Evolutionary conservation across 2,888 invertebrate species (phyloP), one percentile per base, ranked within the genome.

Genomic region (Megalurothrips usitatus): DNA sequence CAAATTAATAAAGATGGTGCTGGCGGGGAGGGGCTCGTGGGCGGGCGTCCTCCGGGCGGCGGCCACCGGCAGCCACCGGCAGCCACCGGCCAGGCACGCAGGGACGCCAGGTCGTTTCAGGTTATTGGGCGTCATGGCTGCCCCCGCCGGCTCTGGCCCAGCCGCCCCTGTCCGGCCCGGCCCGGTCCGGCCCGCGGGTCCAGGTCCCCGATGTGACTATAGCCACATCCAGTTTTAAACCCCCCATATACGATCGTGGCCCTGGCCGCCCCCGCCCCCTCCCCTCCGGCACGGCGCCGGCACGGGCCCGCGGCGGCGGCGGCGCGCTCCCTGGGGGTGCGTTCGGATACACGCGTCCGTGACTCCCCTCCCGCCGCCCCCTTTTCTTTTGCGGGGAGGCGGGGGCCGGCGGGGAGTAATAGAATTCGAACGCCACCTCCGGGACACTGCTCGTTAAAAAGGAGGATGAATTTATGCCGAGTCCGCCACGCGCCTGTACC

Each of bases 161-260:
- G 3, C 63, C 63, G 17, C 9, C n/a, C 63, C 68, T 9, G 68
- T 23, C 68, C 68, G 23, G 68, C 68, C 68, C 23, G n/a, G 68
- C 63, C 63, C 63, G 23, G 23, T 23, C 68, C 68, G 23, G 23
- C 68, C 68, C 68, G 68, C 26, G 34, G 34, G 34, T n/a, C 26
- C 10, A 26, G 68, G 68, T 75, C 68, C 68, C 68, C 26, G 68
- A 75, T 75, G 68, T 75, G 68, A 75, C 68, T 75, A 75, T 75
- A 75, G 68, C 68, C 68, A 75, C 68, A 75, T 75, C 68, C 68
- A 75, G 23, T 75, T 75, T 75, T 75, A 75, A 75, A 75, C 68
- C 68, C 68, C 23, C 68, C 68, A 75, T 75, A 75, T n/a, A 75
- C 23, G 68, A 75, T n/a, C 58, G 58, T n/a, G 58, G 58, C 6